phyloP scores from a whole-genome alignment of 23 tunicate species.

The Halocynthia aurantium region DNA sequence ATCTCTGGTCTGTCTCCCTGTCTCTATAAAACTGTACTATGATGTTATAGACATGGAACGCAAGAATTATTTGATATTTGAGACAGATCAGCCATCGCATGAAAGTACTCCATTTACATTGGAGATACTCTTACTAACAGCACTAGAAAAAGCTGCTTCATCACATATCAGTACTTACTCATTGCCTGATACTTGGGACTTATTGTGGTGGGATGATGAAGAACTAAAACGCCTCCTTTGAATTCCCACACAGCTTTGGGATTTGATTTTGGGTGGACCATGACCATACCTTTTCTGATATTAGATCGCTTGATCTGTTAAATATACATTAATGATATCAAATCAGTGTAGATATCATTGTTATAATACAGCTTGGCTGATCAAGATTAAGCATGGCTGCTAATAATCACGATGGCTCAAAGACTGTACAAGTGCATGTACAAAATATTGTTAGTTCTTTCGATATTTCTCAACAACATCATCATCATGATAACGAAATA shows the following conservation, averaged over 20 bases:
- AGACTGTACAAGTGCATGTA: not conserved
- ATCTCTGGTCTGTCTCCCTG: too few relatives aligned
- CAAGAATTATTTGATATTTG: not conserved
- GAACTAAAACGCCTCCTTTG: constrained; percentile 83
- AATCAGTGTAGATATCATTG: not conserved
- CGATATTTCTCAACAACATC: not conserved
- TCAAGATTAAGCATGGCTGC: not conserved
- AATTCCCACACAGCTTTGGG: constrained; percentile 99
- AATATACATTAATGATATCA: not conserved
- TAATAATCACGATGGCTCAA: not conserved
- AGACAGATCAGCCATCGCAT: not conserved
- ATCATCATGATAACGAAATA: not conserved
- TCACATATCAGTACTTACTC: constrained; percentile 25
- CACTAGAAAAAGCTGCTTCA: not conserved
- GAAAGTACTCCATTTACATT: not conserved
- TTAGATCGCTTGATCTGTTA: constrained; percentile 64
- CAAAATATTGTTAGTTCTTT: not conserved
- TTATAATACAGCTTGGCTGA: not conserved
- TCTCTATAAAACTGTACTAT: not conserved
- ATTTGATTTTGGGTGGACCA: constrained; percentile 78
- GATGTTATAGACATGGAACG: not conserved
- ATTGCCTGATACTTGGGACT: constrained; percentile 92
- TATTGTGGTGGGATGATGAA: constrained; percentile 99
- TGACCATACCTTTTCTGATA: constrained; percentile 92
- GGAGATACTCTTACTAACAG: not conserved